These are phyloP conservation scores for Montipora sp. DNA, from an alignment of 64 coral and sea anemone genomes.

Conservation along the genomic window DNA sequence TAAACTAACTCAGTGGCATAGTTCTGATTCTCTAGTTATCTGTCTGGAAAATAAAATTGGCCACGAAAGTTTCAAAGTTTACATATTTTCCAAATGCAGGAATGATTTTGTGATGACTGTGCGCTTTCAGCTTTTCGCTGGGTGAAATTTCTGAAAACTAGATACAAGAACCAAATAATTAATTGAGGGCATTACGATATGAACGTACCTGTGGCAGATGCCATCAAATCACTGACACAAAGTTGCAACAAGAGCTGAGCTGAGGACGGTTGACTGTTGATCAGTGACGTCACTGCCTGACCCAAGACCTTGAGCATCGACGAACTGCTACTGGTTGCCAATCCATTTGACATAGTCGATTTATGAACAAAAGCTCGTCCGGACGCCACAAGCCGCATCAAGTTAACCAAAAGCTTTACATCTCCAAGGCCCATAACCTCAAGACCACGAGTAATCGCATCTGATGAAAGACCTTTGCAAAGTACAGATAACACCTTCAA, in stretches of 20 bases:
- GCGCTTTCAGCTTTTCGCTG: too few species aligned
- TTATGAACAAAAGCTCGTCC: conserved; percentile 42
- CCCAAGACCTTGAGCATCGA: conserved; percentile 66
- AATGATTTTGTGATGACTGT: too few species aligned
- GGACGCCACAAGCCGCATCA: conserved; percentile 89
- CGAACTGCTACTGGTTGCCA: background rate
- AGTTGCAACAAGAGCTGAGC: conserved; percentile 69
- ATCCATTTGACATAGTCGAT: conserved; percentile 24
- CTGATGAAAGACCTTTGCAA: conserved; percentile 18
- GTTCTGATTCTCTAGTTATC: too few species aligned
- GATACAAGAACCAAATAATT: background rate
- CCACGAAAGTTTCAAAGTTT: too few species aligned
- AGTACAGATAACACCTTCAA: conserved; percentile 66
- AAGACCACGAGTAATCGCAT: conserved; percentile 39
- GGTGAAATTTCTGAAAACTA: too few species aligned
- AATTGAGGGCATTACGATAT: background rate
- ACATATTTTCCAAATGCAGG: too few species aligned
- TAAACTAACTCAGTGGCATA: too few species aligned
- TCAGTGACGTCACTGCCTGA: conserved; percentile 73
- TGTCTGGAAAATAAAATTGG: too few species aligned
- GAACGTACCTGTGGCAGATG: conserved; percentile 66
- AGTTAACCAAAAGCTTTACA: conserved; percentile 70
- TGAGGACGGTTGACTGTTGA: conserved; percentile 75
- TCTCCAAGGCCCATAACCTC: conserved; percentile 70
- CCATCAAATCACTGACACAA: conserved; percentile 70